Evolutionary conservation across 2,797 vertebrate genomes (phyloP).

Genomic region (Prionace glauca): DNA sequence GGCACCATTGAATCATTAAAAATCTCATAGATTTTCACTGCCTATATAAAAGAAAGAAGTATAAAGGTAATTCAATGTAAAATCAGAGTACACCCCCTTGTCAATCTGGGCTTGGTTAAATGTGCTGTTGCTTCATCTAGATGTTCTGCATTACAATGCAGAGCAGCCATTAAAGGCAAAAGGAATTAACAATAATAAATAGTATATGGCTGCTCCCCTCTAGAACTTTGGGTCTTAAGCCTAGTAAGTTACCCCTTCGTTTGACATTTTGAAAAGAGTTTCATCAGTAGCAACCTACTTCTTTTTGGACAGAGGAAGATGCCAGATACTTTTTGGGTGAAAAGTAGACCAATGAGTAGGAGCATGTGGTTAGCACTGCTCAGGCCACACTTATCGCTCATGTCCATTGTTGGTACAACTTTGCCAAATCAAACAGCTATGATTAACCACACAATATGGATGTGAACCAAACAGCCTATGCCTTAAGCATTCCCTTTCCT

Average conservation of each 20-base stretch:
- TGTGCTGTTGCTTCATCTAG: background rate
- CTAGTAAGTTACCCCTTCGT: background rate
- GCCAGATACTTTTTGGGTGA: background rate
- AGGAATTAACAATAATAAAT: background rate
- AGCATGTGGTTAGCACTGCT: background rate
- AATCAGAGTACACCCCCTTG: background rate
- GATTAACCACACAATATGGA: background rate
- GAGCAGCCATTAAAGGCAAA: background rate
- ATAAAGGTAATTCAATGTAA: background rate
- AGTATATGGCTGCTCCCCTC: background rate
- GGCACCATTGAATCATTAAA: background rate
- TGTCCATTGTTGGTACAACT: background rate
- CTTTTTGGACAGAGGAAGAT: background rate
- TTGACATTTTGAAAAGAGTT: background rate
- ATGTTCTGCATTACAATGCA: background rate
- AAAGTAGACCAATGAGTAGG: background rate
- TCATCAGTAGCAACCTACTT: background rate
- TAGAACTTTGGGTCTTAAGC: background rate
- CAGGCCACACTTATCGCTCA: background rate
- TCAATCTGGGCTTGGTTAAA: background rate
- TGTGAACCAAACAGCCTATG: background rate
- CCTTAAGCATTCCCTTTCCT: background rate
- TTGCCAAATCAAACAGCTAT: background rate
- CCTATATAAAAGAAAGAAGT: background rate
- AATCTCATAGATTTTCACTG: background rate